These are phyloP conservation scores for Cacoxenus indagator DNA, from an alignment of 2,888 invertebrate genomes.

Conservation along the genomic window DNA sequence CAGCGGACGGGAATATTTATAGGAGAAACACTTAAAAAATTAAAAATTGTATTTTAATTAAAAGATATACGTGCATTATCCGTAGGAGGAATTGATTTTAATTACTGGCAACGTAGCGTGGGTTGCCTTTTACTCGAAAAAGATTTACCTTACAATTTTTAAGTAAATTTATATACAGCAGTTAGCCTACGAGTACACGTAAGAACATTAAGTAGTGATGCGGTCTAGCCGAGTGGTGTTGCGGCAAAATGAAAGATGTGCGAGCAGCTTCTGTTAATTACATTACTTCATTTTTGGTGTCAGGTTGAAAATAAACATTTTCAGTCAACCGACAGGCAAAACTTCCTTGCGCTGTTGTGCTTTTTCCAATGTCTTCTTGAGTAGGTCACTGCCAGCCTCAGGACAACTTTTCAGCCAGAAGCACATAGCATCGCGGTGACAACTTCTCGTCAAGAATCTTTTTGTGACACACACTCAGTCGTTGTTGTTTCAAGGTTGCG, in stretches of 20 bases:
- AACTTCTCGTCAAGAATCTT: slow-evolving; percentile 75
- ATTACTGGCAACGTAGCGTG: slow-evolving; percentile 48
- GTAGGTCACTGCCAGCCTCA: slow-evolving; percentile 39
- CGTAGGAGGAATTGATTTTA: slow-evolving; percentile 48
- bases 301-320: slow-evolving; percentile 13
- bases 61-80: slow-evolving; percentile 24
- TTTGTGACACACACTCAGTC: slow-evolving; percentile 71
- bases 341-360: too few species aligned
- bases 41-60: slow-evolving; percentile 27
- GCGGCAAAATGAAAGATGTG: too few species aligned
- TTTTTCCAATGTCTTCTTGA: neutral
- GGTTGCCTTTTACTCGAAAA: neutral
- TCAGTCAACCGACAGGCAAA: neutral
- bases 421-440: slow-evolving; percentile 78
- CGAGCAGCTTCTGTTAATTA: slow-evolving; percentile 45
- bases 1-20: neutral
- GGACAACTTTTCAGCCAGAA: slow-evolving; percentile 73
- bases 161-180: slow-evolving; percentile 11
- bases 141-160: slow-evolving; percentile 22
- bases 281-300: slow-evolving; percentile 34
- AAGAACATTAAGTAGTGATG: neutral
- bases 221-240: slow-evolving; percentile 16
- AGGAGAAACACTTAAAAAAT: slow-evolving; percentile 44
- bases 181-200: neutral
- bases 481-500: slow-evolving; percentile 63